Base-by-base conservation (phyloP, 2,888 invertebrate species). In the Lasioglossum vierecki region DNA sequence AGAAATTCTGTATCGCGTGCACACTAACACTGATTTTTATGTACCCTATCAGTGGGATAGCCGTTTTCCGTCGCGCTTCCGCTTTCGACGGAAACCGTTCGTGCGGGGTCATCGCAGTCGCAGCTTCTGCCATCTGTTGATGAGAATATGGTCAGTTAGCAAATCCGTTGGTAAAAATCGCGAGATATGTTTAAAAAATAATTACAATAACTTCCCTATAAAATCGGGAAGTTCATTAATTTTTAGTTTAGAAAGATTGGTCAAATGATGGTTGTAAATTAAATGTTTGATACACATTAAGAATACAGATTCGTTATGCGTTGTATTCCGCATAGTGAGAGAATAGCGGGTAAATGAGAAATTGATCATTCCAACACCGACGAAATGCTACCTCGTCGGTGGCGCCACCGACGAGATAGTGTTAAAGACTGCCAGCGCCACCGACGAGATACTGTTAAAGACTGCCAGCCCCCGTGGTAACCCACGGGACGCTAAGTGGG, bases 41-140 rank as follows among this genome's bases (percentile, higher is more conserved):
- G 26, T 11, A 1, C 9, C 15, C 49, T 5, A 1, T 18, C 35
- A 18, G 6, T 15, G 35, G 30, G 35, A 66, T 30, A 3, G 15
- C 15, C 22, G 30, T 66, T 66, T 66, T 22, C 35, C 30, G 18
- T 66, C 66, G 57, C 4, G 57, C 4, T 41, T 3, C 41, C 57
- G 41, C 18, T 35, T 57, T 35, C 13, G n/a, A 75, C 57, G n/a
- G 57, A 75, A 49, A 60, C 41, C 53, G 53, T 53, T 53, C 13
- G 1, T 15, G 5, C 41, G n/a, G 11, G n/a, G 4, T 15, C 18
- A 4, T 41, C 57, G 0, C 18, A 4, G 41, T 26, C 15, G n/a
- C 53, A 39, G 18, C 15, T 26, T 4, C 74, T 57, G 74, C 39
- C 74, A 75, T 75, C 74, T 75, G n/a, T 39, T n/a, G 60, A 18